Base-by-base conservation (phyloP, 92 coral and sea anemone species). In the Epizoanthus illoricatus region DNA sequence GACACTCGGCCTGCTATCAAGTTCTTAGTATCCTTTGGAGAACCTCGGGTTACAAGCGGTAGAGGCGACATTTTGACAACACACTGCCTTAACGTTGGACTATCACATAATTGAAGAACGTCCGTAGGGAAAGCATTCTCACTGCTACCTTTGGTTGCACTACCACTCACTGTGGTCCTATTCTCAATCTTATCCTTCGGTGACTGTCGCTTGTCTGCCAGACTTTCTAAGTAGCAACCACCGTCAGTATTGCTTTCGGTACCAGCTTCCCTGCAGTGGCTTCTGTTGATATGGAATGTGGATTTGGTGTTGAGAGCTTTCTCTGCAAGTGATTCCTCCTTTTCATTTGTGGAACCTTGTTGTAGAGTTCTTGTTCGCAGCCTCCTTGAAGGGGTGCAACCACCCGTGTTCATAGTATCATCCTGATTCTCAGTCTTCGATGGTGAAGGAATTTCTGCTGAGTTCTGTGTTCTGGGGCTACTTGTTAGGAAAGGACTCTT, bases 11-110 rank as follows among this genome's bases (percentile, higher is more conserved):
- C 5, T 4, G 82, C 20, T 16, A 17, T 60, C 12, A 7, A 9
- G 23, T 55, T 23, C 45, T 43, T 13, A 42, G 60, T 12, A 43
- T 78, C 71, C 4, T 78, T 78, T 42, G 82, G 82, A 62, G 71
- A 78, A 42, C 55, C 15, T 4, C 67, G 41, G 33, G 71, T 0
- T 4, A 63, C 71, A 13, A 78, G 19, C 42, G 28, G 24, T 41
- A 78, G 18, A n/a, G 82, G 82, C 4, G 82, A 78, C 18, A 45
- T 11, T 41, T 43, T 10, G 39, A 63, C 60, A 13, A 59, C 39
- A 43, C 70, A 64, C 15, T 69, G 41, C 3, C 21, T 42, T 4
- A 43, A 11, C 56, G 15, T 49, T 5, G 71, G 71, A 15, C 21
- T 23, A 19, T 28, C 43, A 4, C 39, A 63, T 19, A 21, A 57